Conservation (phyloP, 2,113 vertebrate species). For the Oreochromis niloticus region DNA sequence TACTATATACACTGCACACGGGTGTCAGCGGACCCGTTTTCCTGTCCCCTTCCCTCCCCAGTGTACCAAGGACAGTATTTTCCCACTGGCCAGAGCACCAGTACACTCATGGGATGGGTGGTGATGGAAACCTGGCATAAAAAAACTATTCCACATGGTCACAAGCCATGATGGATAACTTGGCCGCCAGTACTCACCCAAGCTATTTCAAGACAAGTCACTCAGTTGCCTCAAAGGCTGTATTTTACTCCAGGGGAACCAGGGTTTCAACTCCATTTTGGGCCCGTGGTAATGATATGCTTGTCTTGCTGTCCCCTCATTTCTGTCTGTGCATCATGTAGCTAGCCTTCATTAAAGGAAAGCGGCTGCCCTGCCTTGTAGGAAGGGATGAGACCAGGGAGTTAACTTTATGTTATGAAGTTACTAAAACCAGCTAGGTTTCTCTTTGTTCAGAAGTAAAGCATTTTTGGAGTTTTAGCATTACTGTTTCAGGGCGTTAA, state of each 20-base stretch:
- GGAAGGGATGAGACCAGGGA: neutral
- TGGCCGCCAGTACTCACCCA: constrained; percentile 45
- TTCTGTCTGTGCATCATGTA: constrained; percentile 25
- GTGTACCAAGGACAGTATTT: constrained; percentile 42
- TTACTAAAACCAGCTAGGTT: neutral
- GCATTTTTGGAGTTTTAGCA: neutral
- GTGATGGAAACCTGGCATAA: constrained; percentile 69
- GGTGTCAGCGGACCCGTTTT: constrained; percentile 22
- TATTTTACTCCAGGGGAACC: constrained; percentile 58
- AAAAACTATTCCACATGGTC: constrained; percentile 63
- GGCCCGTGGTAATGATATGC: constrained; percentile 66
- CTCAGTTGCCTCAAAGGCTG: constrained; percentile 58
- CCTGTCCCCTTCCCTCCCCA: constrained; percentile 12
- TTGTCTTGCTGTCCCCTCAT: constrained; percentile 39
- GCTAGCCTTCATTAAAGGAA: constrained; percentile 50
- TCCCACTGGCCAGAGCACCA: constrained; percentile 50
- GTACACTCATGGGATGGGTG: constrained; percentile 47
- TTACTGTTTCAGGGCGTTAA: neutral
- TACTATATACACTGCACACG: neutral
- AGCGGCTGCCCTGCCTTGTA: constrained; percentile 16
- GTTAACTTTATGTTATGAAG: neutral
- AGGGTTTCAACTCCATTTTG: constrained; percentile 39
- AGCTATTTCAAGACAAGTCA: constrained; percentile 71
- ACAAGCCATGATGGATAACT: constrained; percentile 67
- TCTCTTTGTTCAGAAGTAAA: neutral